Percentiles rank a stretch among this genome's conserved stretches.
phyloP scores from a whole-genome alignment of 2,797 vertebrate species.

The Eidolon dupreanum region DNA sequence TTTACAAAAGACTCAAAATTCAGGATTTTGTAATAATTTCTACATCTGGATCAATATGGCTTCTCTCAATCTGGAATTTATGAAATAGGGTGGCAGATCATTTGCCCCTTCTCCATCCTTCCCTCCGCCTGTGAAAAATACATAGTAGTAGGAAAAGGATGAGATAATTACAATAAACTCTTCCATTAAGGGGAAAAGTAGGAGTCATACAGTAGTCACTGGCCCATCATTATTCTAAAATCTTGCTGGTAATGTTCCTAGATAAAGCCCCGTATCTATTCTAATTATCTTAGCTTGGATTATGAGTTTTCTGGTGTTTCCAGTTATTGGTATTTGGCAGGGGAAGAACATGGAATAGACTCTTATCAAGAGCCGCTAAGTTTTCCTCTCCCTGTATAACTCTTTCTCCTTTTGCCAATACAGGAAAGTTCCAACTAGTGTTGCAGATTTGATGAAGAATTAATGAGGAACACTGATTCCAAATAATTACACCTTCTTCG shows the following conservation, averaged over 20 bases:
- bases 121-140: background rate
- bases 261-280: background rate
- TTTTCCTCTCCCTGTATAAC: background rate
- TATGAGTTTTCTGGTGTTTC: background rate
- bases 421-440: background rate
- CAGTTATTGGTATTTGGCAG: background rate
- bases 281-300: background rate
- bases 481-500: background rate
- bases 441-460: background rate
- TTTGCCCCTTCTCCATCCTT: background rate
- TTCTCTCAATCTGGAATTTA: background rate
- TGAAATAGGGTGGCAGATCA: background rate
- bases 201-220: background rate
- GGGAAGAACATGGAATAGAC: background rate
- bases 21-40: background rate
- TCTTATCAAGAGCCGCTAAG: background rate
- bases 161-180: background rate
- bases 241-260: background rate
- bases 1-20: background rate
- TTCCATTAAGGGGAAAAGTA: background rate
- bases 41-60: background rate
- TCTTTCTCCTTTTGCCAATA: background rate
- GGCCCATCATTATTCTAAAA: background rate
- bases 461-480: conserved; percentile 11
- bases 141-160: background rate